Base-by-base conservation (phyloP, 2,113 vertebrate species). In the Gobius niger region DNA sequence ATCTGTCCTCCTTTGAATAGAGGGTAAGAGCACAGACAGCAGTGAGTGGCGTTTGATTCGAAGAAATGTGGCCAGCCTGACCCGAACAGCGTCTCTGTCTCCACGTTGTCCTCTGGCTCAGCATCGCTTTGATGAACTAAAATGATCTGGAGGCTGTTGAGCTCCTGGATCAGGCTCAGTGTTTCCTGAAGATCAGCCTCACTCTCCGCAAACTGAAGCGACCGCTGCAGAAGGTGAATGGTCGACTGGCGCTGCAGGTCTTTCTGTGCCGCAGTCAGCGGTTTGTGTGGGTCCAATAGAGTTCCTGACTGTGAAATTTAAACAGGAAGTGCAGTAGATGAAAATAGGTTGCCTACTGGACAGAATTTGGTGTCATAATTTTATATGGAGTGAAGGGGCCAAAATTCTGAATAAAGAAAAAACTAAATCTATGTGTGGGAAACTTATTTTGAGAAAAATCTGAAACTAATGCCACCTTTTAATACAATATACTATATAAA, bases 41-140 rank as follows among this genome's bases (percentile, higher is more conserved):
- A 99, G 83, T 96, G 94, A 59, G 92, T 91, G 51, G 94, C 93
- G 2, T 94, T 92, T 40, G 94, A 95, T 86, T 98, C 96, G 6
- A 95, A 99, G 87, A 95, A 95, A 82, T 92, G 95, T 44, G 96
- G 95, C 97, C 97, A 99, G 61, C 96, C 94, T 19, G 93, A 94
- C 47, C 96, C 94, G 65, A 95, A 90, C 34, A 95, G 91, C 1
- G 76, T 84, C 78, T 87, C 82, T 0, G 76, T 78, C 67, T 85
- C 82, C 0, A 47, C 3, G 0, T 12, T 47, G 10, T 16, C 68
- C 11, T 92, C 82, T 6, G 60, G 56, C 57, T 83, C 70, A 57
- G 80, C 76, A 0, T 82, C 69, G 41, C 87, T 92, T 56, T 93
- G 87, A 65, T 94, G 93, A 84, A 94, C 93, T 68, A 97, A 84